Base-by-base conservation (phyloP, 2,113 vertebrate species). In the Stomatorhinus ivindoensis region DNA sequence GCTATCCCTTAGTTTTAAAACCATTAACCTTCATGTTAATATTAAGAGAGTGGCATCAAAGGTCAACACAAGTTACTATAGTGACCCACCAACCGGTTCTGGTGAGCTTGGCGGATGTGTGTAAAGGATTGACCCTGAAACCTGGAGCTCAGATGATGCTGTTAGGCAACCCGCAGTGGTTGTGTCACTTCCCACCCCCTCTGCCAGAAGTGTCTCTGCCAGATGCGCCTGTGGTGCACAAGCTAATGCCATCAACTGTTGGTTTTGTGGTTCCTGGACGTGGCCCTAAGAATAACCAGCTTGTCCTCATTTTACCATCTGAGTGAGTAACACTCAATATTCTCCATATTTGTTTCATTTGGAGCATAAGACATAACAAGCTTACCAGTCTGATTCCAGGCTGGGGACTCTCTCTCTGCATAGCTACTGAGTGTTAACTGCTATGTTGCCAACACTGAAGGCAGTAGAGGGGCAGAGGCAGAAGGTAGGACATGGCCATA, bases 91-190 rank as follows among this genome's bases (percentile, higher is more conserved):
- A 80, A 27, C 73, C 35, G 6, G 15, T 42, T 39, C 35, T 42
- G 73, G 73, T 80, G 31, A 80, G 73, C 73, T 51, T 53, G 48
- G 73, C 47, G 35, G 73, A 53, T 89, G 47, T 53, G 2, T 91
- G 91, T 90, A 80, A 94, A 94, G 87, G 92, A 94, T 95, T 91
- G 90, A 87, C 83, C 73, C 73, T 80, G 31, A 80, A 39, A 19
- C 15, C 35, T 7, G 35, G 73, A 42, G 73, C 73, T 80, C 73
- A 80, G 17, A 19, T 39, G 73, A 42, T 42, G 73, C 73, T 80
- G 73, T 80, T 80, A 17, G 73, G 73, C 17, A 19, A 80, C 73
- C 73, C 2, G 31, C 73, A 80, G 19, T 39, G 73, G 31, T 10
- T 13, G 0, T 39, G 13, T 80, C 73, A 80, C 73, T 80, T 80